Base-by-base conservation (phyloP, 2,888 invertebrate species). In the Pachycephus smyrnensis region DNA sequence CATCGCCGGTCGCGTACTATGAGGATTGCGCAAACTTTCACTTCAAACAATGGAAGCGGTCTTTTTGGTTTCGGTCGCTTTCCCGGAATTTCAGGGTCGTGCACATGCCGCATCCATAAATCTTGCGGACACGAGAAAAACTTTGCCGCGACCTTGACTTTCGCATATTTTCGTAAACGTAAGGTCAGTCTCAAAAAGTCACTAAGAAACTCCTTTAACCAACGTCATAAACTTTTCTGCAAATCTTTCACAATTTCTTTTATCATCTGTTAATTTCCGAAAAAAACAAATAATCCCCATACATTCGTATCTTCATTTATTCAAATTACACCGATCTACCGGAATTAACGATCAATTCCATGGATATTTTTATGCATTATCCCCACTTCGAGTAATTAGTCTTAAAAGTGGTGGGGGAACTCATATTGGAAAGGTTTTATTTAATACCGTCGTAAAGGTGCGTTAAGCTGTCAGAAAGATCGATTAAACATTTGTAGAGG, bases 371-470 rank as follows among this genome's bases (percentile, higher is more conserved):
- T 55, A 55, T 23, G 23, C 15, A 0, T 55, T 23, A 23, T 6
- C 40, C 23, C 40, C 40, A 2, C 40, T 40, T 15, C 15, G 40
- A 15, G 40, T 6, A 6, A 15, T 40, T 15, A 55, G 40, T 23
- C 40, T 40, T 15, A 2, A 55, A 15, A 1, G 9, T 23, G 23
- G 23, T 2, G 0, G 9, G 9, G 40, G 23, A 23, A 9, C 23
- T 23, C 40, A 55, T 55, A 55, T 55, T 23, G 40, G 40, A 23
- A 23, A 36, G n/a, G n/a, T 11, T 37, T 68, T 37, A 75, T 75
- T 81, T 81, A 81, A 81, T 81, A 80, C 76, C 79, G 35, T 76
- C 76, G 79, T 81, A 81, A 81, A 81, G 77, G 37, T 40, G 33
- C 37, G 36, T 40, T 78, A 73, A 69, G 75, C 75, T 75, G 74